A percentile compares a stretch with the other conserved stretches of the same genome.
Conservation (phyloP, 2,113 vertebrate genomes). For the Halcyon senegalensis region DNA sequence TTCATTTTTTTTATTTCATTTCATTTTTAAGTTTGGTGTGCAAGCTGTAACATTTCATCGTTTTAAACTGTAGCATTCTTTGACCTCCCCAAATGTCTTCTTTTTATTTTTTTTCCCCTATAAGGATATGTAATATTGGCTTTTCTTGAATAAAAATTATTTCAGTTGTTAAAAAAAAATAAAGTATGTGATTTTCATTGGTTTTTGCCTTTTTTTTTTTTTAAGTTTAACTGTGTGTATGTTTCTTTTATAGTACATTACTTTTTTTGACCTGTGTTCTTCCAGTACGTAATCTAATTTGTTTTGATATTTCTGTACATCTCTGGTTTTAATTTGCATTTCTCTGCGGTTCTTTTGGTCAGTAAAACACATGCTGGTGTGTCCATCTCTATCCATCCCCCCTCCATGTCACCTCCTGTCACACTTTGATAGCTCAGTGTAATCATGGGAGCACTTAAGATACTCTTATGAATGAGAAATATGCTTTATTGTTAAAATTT, state of each 20-base stretch:
- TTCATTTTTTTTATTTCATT: constrained; percentile 95
- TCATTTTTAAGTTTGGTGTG: constrained; percentile 86
- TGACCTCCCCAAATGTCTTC: constrained; percentile 73
- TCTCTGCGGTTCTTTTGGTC: constrained; percentile 1
- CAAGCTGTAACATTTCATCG: constrained; percentile 83
- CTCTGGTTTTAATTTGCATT: constrained; percentile 23
- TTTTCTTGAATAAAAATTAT: constrained; percentile 79
- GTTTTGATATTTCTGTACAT: constrained; percentile 32
- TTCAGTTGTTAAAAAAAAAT: constrained; percentile 71
- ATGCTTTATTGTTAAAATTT: constrained; percentile 1
- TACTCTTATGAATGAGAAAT: neutral
- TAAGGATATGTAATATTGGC: constrained; percentile 71
- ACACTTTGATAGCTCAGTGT: neutral
- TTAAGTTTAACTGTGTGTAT: constrained; percentile 70
- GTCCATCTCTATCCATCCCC: neutral
- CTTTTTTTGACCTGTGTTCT: constrained; percentile 64
- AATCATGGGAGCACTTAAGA: neutral
- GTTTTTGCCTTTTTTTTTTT: constrained; percentile 71
- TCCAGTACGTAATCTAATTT: constrained; percentile 16
- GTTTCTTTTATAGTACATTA: constrained; percentile 46
- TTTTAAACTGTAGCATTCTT: constrained; percentile 76
- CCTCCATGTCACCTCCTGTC: neutral
- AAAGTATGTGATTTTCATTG: constrained; percentile 68
- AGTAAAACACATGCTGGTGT: neutral
- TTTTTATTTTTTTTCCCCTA: neutral